Conservation (phyloP, 2,113 vertebrate species). For the Neotragus pygmaeus region DNA sequence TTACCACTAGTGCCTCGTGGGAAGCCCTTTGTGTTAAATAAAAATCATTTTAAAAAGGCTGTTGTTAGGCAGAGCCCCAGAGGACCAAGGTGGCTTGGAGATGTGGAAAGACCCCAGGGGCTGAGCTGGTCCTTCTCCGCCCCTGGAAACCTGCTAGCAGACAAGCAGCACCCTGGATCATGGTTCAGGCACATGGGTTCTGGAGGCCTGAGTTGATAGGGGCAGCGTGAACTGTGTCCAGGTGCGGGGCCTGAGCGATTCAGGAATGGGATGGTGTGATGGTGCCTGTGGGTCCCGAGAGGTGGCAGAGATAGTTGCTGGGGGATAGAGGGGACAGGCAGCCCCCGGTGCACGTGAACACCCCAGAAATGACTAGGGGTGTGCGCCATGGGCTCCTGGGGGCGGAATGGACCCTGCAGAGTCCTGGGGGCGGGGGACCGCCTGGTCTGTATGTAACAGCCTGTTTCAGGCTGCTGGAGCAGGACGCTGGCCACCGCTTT, state of each 20-base stretch:
- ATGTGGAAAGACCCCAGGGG: neutral
- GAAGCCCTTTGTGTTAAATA: neutral
- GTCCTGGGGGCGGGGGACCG: accelerated
- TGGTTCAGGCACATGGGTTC: neutral
- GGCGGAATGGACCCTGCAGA: accelerated
- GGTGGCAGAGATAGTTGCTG: neutral
- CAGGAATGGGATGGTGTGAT: neutral
- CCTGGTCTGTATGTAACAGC: neutral
- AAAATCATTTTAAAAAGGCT: neutral
- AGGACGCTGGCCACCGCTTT: accelerated
- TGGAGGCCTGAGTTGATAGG: neutral
- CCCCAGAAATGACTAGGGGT: accelerated
- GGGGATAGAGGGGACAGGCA: neutral
- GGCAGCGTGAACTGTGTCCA: neutral
- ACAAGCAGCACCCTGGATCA: too few species aligned
- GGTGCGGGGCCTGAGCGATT: neutral
- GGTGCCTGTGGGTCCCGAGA: neutral
- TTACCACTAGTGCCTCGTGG: neutral
- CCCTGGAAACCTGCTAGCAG: neutral
- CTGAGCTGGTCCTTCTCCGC: neutral
- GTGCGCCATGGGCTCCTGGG: neutral
- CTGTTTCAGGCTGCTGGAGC: neutral
- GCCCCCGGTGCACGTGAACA: neutral
- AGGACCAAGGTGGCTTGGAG: neutral
- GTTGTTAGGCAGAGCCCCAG: neutral